A percentile compares a stretch with the other conserved stretches of the same genome.
Conservation (phyloP, 2,888 invertebrate species). For the Conops quadrifasciatus region DNA sequence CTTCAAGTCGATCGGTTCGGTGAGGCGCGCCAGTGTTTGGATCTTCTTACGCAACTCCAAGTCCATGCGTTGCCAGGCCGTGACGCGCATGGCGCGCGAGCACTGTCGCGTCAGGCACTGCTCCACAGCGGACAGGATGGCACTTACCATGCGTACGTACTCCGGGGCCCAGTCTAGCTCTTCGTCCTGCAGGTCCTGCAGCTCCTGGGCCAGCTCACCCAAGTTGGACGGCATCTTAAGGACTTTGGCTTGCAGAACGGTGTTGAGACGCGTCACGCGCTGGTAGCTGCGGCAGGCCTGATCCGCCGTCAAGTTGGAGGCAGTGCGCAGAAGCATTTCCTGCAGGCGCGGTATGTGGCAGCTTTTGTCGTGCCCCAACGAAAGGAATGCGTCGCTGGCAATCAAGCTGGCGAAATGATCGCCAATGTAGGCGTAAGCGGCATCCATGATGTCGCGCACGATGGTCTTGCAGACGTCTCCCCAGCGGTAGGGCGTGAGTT, state of each 20-base stretch:
- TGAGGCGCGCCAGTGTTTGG: slow-evolving; percentile 71
- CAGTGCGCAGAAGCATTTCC: slow-evolving; percentile 80
- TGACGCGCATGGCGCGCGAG: slow-evolving; percentile 71
- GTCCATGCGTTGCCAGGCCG: slow-evolving; percentile 74
- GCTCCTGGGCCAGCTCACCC: slow-evolving; percentile 59
- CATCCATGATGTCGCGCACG: slow-evolving; percentile 81
- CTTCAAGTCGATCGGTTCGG: slow-evolving; percentile 60
- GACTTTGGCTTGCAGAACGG: slow-evolving; percentile 63
- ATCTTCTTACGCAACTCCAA: slow-evolving; percentile 71
- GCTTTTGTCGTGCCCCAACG: slow-evolving; percentile 75
- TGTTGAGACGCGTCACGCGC: slow-evolving; percentile 62
- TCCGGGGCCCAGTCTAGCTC: slow-evolving; percentile 68
- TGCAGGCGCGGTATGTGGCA: slow-evolving; percentile 81
- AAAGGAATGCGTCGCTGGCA: slow-evolving; percentile 72
- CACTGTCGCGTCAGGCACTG: slow-evolving; percentile 77
- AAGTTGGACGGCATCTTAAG: slow-evolving; percentile 63
- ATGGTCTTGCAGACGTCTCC: slow-evolving; percentile 75
- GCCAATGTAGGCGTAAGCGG: slow-evolving; percentile 81
- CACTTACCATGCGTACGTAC: slow-evolving; percentile 70
- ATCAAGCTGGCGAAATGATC: slow-evolving; percentile 81
- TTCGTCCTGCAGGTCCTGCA: slow-evolving; percentile 62
- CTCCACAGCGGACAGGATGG: slow-evolving; percentile 74
- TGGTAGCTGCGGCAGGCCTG: slow-evolving; percentile 83
- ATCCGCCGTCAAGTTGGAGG: slow-evolving; percentile 81
- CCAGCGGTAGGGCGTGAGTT: slow-evolving; percentile 84